A percentile compares a stretch with the other conserved stretches of the same genome.
Evolutionary conservation across 2,888 invertebrate species (phyloP).

Genomic region (Leucophenga montana): DNA sequence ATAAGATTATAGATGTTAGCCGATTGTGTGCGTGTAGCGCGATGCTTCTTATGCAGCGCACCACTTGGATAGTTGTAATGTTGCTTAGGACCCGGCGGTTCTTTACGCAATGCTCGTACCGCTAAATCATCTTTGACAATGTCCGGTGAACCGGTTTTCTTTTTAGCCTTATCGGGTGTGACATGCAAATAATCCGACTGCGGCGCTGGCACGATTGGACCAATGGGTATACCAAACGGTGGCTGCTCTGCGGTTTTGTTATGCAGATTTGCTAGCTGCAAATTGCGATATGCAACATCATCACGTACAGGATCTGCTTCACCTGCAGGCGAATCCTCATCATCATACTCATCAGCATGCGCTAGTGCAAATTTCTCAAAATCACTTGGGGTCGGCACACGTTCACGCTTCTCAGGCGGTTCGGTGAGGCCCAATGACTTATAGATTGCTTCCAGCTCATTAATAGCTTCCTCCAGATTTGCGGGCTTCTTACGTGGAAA

Average conservation of each 20-base stretch:
- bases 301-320: conserved; percentile 89
- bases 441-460: conserved; percentile 92
- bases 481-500: conserved; percentile 77
- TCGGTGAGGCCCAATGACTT: conserved; percentile 89
- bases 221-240: conserved; percentile 91
- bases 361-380: conserved; percentile 74
- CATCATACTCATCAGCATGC: conserved; percentile 77
- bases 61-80: conserved; percentile 67
- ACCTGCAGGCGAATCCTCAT: conserved; percentile 75
- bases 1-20: conserved; percentile 88
- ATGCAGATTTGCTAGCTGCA: conserved; percentile 84
- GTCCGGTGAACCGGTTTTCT: conserved; percentile 78
- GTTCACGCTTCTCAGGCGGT: conserved; percentile 53
- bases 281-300: conserved; percentile 87
- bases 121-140: conserved; percentile 91
- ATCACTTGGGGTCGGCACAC: conserved; percentile 65
- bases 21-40: conserved; percentile 86
- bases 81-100: conserved; percentile 74
- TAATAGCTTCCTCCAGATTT: conserved; percentile 89
- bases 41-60: conserved; percentile 82
- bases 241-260: conserved; percentile 84
- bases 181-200: conserved; percentile 90
- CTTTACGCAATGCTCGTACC: conserved; percentile 88
- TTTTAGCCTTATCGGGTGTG: conserved; percentile 74
- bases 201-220: conserved; percentile 85